phyloP scores from a whole-genome alignment of 2,888 invertebrate genomes.

The Ephialtes manifestator region DNA sequence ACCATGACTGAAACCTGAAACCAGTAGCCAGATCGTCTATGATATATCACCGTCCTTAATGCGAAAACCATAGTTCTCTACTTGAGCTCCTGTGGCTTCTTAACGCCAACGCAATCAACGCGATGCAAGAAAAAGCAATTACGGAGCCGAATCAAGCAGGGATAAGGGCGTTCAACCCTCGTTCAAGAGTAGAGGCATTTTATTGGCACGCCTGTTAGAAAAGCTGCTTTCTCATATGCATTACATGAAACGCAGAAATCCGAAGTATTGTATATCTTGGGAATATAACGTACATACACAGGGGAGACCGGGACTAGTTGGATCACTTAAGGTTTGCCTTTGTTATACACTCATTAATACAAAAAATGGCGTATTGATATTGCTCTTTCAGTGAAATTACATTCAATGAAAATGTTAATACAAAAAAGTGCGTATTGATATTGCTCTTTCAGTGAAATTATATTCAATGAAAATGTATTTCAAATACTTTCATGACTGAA shows the following conservation, averaged over 20 bases:
- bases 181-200: slow-evolving; percentile 11
- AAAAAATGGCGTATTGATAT: too few relatives aligned
- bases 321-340: too few relatives aligned
- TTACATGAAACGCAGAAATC: slow-evolving; percentile 29
- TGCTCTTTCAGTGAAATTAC: too few relatives aligned
- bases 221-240: slow-evolving; percentile 32
- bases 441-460: too few relatives aligned
- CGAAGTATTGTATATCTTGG: slow-evolving; percentile 38
- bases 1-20: slow-evolving; percentile 51
- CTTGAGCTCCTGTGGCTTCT: slow-evolving; percentile 52
- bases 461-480: too few relatives aligned
- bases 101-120: slow-evolving; percentile 66
- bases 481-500: too few relatives aligned
- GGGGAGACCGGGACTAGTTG: too few relatives aligned
- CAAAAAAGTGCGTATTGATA: too few relatives aligned
- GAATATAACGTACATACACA: slow-evolving; percentile 18
- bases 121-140: slow-evolving; percentile 69
- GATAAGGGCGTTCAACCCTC: slow-evolving; percentile 54
- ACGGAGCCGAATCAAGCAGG: slow-evolving; percentile 56
- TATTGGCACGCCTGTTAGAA: slow-evolving; percentile 8
- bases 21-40: slow-evolving; percentile 34
- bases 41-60: slow-evolving; percentile 70
- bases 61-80: slow-evolving; percentile 68
- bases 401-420: too few relatives aligned
- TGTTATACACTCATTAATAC: too few relatives aligned